Percentiles rank a stretch among this genome's conserved stretches.
phyloP scores from a whole-genome alignment of 1,140 invertebrate species.

The Belonocnema kinseyi region DNA sequence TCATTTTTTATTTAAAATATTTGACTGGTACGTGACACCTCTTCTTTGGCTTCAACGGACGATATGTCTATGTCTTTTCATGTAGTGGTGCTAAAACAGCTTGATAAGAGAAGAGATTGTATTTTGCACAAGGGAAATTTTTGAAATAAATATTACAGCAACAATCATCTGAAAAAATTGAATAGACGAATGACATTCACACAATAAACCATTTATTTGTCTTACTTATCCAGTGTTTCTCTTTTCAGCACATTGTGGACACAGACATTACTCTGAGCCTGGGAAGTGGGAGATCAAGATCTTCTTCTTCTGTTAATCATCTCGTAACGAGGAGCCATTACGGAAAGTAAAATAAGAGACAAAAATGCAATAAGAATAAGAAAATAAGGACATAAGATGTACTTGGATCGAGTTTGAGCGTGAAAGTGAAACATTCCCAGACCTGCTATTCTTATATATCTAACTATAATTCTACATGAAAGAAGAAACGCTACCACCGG shows the following conservation, averaged over 20 bases:
- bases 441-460: not conserved
- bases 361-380: not conserved
- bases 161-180: no score
- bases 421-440: slow-evolving; percentile 42
- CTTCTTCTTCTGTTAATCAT: not conserved
- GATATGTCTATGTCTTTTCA: no score
- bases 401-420: not conserved
- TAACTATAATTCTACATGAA: slow-evolving; percentile 1
- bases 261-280: not conserved
- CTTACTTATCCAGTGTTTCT: not conserved
- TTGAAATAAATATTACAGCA: no score
- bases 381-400: not conserved
- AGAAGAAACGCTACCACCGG: slow-evolving; percentile 6
- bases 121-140: no score
- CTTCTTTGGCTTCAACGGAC: no score
- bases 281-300: slow-evolving; percentile 5
- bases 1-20: no score
- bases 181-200: not conserved
- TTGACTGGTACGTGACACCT: no score
- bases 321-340: not conserved
- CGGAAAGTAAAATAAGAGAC: not conserved
- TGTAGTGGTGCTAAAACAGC: no score
- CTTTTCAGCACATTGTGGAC: not conserved
- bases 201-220: not conserved
- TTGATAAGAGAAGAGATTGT: no score